Conservation (phyloP, 2,113 vertebrate species). For the Gambusia holbrooki region DNA sequence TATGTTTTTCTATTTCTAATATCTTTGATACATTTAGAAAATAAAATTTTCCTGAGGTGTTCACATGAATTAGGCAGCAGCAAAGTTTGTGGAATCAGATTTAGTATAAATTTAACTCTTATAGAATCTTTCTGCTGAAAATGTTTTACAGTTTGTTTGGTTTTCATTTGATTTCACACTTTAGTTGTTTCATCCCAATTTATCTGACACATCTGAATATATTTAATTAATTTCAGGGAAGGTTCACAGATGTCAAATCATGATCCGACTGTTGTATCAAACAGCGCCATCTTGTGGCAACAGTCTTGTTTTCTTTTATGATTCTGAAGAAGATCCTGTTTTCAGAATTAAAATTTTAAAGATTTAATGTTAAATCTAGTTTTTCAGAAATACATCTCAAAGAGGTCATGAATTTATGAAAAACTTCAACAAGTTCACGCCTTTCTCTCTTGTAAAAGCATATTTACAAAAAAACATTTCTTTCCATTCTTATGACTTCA, state of each 20-base stretch:
- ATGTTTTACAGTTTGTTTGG: not conserved
- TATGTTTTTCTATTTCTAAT: not conserved
- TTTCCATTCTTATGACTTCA: too few species aligned
- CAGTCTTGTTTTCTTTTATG: not conserved
- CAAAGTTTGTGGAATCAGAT: not conserved
- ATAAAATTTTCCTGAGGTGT: not conserved
- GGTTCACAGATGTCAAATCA: conserved; percentile 3
- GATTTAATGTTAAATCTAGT: not conserved
- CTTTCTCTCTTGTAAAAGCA: too few species aligned
- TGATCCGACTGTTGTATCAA: conserved; percentile 10
- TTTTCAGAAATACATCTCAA: not conserved
- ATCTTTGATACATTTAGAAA: not conserved
- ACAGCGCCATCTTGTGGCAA: conserved; percentile 63
- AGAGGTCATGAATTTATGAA: not conserved
- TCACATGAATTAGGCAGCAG: not conserved
- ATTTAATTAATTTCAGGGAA: conserved; percentile 20
- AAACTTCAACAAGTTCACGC: not conserved
- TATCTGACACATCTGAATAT: not conserved
- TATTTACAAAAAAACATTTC: too few species aligned
- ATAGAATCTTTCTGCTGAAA: not conserved
- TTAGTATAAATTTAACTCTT: not conserved
- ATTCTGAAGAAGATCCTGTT: not conserved
- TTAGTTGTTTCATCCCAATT: not conserved
- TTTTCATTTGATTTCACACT: not conserved
- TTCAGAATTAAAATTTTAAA: not conserved